These are phyloP conservation scores for Andrena trimmerana DNA, from an alignment of 2,888 invertebrate genomes.

Conservation along the genomic window DNA sequence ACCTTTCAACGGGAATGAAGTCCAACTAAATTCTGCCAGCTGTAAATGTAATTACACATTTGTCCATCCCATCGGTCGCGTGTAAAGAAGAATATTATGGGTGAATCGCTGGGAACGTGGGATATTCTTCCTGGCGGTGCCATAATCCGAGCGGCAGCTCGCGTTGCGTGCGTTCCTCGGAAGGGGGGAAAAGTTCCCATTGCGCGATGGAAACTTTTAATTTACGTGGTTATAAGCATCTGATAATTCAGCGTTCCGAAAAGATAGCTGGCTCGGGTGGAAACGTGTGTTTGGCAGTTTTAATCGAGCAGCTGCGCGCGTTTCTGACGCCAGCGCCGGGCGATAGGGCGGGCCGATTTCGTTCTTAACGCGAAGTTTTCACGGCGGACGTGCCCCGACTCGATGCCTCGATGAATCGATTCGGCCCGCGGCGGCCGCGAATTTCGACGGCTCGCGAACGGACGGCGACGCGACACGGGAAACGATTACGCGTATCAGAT, in stretches of 20 bases:
- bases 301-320: conserved; percentile 54
- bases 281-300: conserved; percentile 55
- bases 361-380: conserved; percentile 53
- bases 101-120: background rate
- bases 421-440: background rate
- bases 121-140: background rate
- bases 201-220: conserved; percentile 62
- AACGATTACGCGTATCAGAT: conserved; percentile 18
- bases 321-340: conserved; percentile 25
- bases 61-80: no score
- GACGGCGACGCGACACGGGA: background rate
- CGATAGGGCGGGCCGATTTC: conserved; percentile 37
- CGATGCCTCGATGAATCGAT: conserved; percentile 32
- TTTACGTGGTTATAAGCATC: conserved; percentile 55
- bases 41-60: no score
- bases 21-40: no score
- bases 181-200: conserved; percentile 44
- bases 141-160: background rate
- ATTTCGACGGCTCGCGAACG: conserved; percentile 15
- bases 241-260: conserved; percentile 38
- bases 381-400: conserved; percentile 7
- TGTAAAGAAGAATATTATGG: no score
- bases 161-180: conserved; percentile 34
- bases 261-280: conserved; percentile 39
- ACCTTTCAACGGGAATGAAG: no score